Conservation (phyloP, 2,888 invertebrate genomes). For the Napeogenes sylphis region DNA sequence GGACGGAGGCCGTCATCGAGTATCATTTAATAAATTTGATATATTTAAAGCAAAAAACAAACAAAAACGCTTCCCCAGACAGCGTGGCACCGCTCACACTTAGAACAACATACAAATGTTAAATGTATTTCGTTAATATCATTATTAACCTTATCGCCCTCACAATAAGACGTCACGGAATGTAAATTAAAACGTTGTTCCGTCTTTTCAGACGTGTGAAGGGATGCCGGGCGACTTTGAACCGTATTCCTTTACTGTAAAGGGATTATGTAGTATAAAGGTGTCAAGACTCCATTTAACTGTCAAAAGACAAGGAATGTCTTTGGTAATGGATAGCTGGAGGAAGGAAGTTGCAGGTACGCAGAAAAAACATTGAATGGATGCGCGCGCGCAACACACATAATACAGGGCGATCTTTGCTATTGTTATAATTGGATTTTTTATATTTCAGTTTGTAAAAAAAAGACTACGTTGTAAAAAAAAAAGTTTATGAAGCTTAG, state of each 20-base stretch:
- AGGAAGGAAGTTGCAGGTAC: slow-evolving; percentile 77
- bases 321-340: slow-evolving; percentile 69
- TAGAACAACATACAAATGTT: slow-evolving; percentile 33
- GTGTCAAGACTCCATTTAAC: slow-evolving; percentile 64
- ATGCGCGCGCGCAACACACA: slow-evolving; percentile 35
- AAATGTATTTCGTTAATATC: not conserved
- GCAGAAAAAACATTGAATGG: slow-evolving; percentile 52
- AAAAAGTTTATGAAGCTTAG: not conserved
- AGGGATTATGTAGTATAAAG: slow-evolving; percentile 37
- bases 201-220: slow-evolving; percentile 27
- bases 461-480: not conserved
- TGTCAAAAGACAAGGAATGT: slow-evolving; percentile 67
- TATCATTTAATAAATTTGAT: slow-evolving; percentile 51
- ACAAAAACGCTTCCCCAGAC: slow-evolving; percentile 55
- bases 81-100: slow-evolving; percentile 65
- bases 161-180: slow-evolving; percentile 8
- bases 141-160: slow-evolving; percentile 26
- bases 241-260: slow-evolving; percentile 25
- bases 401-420: slow-evolving; percentile 36
- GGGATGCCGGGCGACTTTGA: slow-evolving; percentile 29
- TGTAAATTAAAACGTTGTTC: slow-evolving; percentile 24
- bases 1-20: slow-evolving; percentile 40
- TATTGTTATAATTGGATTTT: not conserved
- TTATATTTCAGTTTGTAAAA: too few relatives aligned
- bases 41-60: slow-evolving; percentile 36